Conservation (phyloP, 2,888 invertebrate genomes). For the Apotomis turbidana region DNA sequence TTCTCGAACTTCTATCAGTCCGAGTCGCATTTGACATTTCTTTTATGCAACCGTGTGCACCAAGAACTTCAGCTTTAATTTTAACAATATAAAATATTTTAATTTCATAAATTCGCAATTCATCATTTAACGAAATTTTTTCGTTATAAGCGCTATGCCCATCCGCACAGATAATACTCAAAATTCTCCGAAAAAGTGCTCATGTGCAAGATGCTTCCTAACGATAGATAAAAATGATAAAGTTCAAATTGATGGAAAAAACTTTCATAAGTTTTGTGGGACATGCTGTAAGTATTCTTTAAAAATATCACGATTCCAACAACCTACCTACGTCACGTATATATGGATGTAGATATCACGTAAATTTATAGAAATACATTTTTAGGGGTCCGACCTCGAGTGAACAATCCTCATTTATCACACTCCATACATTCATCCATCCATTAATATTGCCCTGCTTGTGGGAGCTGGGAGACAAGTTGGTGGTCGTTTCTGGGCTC, state of each 20-base stretch:
- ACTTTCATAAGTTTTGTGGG: constrained; percentile 72
- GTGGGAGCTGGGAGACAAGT: too few relatives aligned
- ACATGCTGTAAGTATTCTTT: constrained; percentile 70
- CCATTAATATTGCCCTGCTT: too few relatives aligned
- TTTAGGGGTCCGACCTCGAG: too few relatives aligned
- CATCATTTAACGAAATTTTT: constrained; percentile 49
- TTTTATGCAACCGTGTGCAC: constrained; percentile 55
- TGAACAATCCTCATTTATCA: too few relatives aligned
- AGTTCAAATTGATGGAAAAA: constrained; percentile 72
- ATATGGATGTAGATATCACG: too few relatives aligned
- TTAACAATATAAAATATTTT: constrained; percentile 26
- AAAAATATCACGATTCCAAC: background rate
- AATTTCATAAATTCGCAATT: constrained; percentile 41
- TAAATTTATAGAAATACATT: too few relatives aligned
- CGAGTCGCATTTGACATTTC: constrained; percentile 2
- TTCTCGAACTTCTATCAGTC: constrained; percentile 25
- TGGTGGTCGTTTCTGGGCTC: too few relatives aligned
- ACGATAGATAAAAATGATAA: constrained; percentile 67
- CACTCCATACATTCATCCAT: too few relatives aligned
- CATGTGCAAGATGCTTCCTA: constrained; percentile 74
- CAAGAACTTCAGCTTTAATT: constrained; percentile 48
- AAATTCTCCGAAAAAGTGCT: constrained; percentile 70
- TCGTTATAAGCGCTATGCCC: constrained; percentile 39
- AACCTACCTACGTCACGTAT: too few relatives aligned
- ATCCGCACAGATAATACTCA: constrained; percentile 51